These are phyloP conservation scores for Xiphias gladius DNA, from an alignment of 2,113 vertebrate genomes.

Conservation along the genomic window DNA sequence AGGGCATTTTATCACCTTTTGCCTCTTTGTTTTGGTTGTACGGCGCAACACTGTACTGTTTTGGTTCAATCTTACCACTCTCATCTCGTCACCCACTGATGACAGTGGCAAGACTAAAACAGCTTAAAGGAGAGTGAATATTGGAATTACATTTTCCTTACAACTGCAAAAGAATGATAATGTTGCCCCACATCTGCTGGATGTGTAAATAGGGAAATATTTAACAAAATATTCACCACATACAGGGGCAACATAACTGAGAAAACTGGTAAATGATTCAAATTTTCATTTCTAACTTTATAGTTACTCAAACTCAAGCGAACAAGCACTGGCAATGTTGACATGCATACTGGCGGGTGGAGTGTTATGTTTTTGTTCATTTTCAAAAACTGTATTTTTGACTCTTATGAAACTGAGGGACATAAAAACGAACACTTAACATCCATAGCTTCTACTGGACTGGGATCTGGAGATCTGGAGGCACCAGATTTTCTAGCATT, in stretches of 20 bases:
- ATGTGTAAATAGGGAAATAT: background rate
- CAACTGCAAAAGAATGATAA: too few species aligned
- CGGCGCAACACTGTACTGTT: background rate
- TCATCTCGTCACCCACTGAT: too few species aligned
- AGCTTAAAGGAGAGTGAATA: too few species aligned
- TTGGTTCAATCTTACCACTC: background rate
- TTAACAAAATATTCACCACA: background rate
- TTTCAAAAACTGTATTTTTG: slow-evolving; percentile 7
- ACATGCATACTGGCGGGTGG: background rate
- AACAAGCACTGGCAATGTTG: background rate
- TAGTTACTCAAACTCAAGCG: background rate
- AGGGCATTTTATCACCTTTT: background rate
- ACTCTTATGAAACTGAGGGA: slow-evolving; percentile 6
- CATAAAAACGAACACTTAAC: background rate
- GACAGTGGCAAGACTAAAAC: too few species aligned
- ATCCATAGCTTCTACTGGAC: background rate
- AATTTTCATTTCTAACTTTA: background rate
- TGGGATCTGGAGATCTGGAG: background rate
- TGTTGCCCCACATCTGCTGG: too few species aligned
- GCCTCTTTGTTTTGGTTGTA: background rate
- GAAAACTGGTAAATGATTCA: background rate
- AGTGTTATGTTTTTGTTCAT: background rate
- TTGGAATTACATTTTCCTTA: too few species aligned
- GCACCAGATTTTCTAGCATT: background rate
- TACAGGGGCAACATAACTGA: background rate